Evolutionary conservation across 2,113 vertebrate species (phyloP), one percentile per base, ranked within the genome.

Genomic region (Menidia beryllina): DNA sequence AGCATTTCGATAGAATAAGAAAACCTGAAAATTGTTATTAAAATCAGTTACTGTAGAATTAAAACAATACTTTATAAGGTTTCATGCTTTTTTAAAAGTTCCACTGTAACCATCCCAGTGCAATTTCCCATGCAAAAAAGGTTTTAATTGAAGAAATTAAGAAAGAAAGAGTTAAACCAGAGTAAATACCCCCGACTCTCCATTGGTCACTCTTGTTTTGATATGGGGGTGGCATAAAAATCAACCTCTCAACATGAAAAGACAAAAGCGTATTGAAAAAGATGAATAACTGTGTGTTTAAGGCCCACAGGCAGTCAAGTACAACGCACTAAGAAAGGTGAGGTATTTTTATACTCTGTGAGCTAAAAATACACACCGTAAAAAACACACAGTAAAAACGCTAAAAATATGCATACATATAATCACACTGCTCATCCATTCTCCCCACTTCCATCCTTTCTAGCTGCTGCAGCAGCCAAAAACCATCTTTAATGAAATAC

Each of bases 381-480:
- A 36, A 30, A 61, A 21, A n/a, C 21, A 65, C 12, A n/a, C 30
- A 17, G 41, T 38, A 61, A 21, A n/a, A 19, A 65, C 12, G 21
- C 30, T 24, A 21, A 49, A 3, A 53, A 26, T 17, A 58, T 14
- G 17, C 48, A 38, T 23, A 64, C 53, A 69, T 7, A 26, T 23
- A 67, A 26, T 21, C 48, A 25, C 48, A 81, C 45, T 56, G 27
- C 48, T 26, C 26, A 34, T 2, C 24, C 15, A 3, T 11, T 3
- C n/a, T 19, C 54, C 34, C n/a, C n/a, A n/a, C n/a, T n/a, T n/a
- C n/a, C n/a, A n/a, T n/a, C 55, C 48, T 45, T 53, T 62, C 38
- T 3, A 0, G 41, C 75, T 70, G 62, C 77, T 80, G 66, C 82
- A 85, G 77, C 55, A 69, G 62, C 69, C 61, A 51, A 57, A 20